Conservation (phyloP, 1,140 invertebrate genomes). For the Rhopalosiphum maidis region DNA sequence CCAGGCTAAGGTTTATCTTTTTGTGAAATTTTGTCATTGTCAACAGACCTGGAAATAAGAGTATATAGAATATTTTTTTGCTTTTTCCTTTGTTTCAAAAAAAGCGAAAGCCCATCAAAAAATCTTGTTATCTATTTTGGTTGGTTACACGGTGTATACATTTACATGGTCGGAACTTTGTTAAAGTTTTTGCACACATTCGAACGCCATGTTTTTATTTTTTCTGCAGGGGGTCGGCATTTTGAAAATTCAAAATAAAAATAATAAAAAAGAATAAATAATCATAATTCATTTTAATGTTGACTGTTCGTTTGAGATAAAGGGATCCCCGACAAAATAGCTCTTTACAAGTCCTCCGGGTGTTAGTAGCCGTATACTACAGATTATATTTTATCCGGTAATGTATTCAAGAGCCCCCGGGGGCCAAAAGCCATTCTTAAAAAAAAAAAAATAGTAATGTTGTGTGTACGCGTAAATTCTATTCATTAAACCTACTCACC, state of each 20-base stretch:
- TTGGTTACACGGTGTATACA: slow-evolving; percentile 10
- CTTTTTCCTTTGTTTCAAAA: not conserved
- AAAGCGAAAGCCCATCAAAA: not conserved
- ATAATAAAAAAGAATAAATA: slow-evolving; percentile 47
- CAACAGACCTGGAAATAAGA: slow-evolving; percentile 43
- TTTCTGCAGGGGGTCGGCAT: slow-evolving; percentile 43
- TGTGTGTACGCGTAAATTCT: slow-evolving; percentile 56
- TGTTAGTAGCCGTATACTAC: slow-evolving; percentile 51
- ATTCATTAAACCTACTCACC: slow-evolving; percentile 57
- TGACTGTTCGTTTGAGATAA: slow-evolving; percentile 55
- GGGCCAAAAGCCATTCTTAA: slow-evolving; percentile 56
- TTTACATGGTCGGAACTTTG: not conserved
- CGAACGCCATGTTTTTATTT: slow-evolving; percentile 49
- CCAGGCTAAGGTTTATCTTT: slow-evolving; percentile 41
- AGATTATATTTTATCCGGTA: slow-evolving; percentile 53
- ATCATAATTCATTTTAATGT: slow-evolving; percentile 56
- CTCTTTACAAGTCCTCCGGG: slow-evolving; percentile 57
- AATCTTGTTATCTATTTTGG: not conserved
- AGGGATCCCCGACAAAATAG: slow-evolving; percentile 56
- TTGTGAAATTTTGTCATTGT: slow-evolving; percentile 39
- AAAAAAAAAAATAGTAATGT: slow-evolving; percentile 52
- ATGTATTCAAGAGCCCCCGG: slow-evolving; percentile 58
- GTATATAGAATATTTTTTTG: not conserved
- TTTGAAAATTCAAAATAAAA: slow-evolving; percentile 53
- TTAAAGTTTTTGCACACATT: slow-evolving; percentile 16